A percentile compares a stretch with the other conserved stretches of the same genome.
phyloP scores from a whole-genome alignment of 2,113 vertebrate species.

The Neogale vison region DNA sequence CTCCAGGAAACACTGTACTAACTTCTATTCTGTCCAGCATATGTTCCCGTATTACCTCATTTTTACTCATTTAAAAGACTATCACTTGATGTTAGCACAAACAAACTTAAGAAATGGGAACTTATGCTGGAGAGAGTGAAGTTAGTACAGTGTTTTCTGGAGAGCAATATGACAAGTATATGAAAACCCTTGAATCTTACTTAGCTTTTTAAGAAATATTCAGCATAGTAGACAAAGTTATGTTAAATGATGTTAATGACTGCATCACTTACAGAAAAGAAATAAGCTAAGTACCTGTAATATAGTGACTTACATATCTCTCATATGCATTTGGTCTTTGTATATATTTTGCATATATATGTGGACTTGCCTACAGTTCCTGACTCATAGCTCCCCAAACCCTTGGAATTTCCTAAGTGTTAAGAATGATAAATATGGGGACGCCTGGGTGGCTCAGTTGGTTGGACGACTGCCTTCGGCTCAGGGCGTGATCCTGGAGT shows the following conservation, averaged over 20 bases:
- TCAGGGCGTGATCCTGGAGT: too few species aligned
- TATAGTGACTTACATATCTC: not conserved
- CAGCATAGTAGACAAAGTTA: not conserved
- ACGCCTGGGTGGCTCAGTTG: too few species aligned
- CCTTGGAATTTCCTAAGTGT: not conserved
- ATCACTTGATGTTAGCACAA: not conserved
- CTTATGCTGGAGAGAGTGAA: not conserved
- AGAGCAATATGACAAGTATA: not conserved
- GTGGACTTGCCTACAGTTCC: not conserved
- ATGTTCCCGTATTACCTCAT: not conserved
- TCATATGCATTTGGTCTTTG: not conserved
- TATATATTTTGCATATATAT: not conserved
- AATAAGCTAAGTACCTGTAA: not conserved
- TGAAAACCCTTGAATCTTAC: not conserved
- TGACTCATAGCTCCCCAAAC: not conserved
- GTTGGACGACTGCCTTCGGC: too few species aligned
- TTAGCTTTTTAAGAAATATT: not conserved
- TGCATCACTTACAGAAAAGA: not conserved
- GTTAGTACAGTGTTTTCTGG: not conserved
- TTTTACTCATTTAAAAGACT: not conserved
- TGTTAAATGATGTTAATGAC: not conserved
- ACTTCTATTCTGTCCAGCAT: not conserved
- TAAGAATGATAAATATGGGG: not conserved
- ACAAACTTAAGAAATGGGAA: not conserved
- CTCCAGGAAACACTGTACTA: not conserved